Conservation (phyloP, 2,888 invertebrate species). For the Spodoptera picta region DNA sequence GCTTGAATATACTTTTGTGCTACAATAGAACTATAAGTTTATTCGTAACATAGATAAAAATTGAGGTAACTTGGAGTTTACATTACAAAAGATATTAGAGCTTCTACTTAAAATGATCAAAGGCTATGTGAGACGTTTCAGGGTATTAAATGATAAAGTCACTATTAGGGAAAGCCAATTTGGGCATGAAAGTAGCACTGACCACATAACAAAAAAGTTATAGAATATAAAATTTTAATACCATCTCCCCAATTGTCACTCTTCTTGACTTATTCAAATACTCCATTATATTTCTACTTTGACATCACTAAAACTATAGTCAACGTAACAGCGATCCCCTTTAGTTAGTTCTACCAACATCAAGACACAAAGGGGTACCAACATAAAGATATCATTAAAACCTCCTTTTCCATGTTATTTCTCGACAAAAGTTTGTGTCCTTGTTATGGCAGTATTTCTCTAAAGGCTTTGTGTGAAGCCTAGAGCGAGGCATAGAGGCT, state of each 20-base stretch:
- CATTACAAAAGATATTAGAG: too few relatives aligned
- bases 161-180: too few relatives aligned
- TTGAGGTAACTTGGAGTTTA: too few relatives aligned
- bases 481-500: conserved; percentile 26
- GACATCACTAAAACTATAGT: conserved; percentile 15
- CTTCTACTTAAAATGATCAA: too few relatives aligned
- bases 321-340: conserved; percentile 27
- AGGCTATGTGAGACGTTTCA: too few relatives aligned
- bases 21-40: conserved; percentile 1
- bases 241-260: background rate
- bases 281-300: conserved; percentile 14
- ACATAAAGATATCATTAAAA: conserved; percentile 60
- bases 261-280: background rate
- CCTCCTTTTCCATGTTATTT: conserved; percentile 53
- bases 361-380: conserved; percentile 40
- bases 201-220: too few relatives aligned
- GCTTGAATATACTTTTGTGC: conserved; percentile 39
- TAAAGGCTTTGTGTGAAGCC: conserved; percentile 51
- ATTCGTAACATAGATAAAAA: background rate
- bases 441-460: conserved; percentile 57
- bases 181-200: too few relatives aligned
- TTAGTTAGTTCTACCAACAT: conserved; percentile 38
- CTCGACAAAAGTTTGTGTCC: conserved; percentile 51
- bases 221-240: too few relatives aligned
- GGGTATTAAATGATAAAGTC: too few relatives aligned